Evolutionary conservation across 2,888 invertebrate genomes (phyloP).

Genomic region (Dasypolia templi): DNA sequence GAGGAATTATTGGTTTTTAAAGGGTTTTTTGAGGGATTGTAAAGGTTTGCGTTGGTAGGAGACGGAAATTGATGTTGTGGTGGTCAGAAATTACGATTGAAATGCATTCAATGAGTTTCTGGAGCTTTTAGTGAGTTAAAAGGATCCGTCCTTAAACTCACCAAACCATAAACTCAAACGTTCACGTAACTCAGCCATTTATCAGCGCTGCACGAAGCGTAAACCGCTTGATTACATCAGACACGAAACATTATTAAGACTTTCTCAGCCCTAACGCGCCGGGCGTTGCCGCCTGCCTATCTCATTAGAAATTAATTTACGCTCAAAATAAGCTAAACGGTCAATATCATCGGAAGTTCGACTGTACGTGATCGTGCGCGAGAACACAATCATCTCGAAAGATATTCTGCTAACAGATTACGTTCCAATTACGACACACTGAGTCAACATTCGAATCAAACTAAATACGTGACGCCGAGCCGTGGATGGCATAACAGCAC

Average conservation of each 20-base stretch:
- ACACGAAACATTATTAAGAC: conserved; percentile 71
- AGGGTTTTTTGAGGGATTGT: background rate
- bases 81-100: rapidly evolving
- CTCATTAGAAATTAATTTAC: conserved; percentile 85
- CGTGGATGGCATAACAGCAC: conserved; percentile 48
- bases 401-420: conserved; percentile 75
- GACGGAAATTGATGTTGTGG: background rate
- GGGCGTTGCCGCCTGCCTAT: conserved; percentile 68
- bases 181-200: conserved; percentile 9
- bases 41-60: background rate
- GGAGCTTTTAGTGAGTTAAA: background rate
- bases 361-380: conserved; percentile 67
- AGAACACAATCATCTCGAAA: conserved; percentile 67
- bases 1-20: conserved; percentile 9
- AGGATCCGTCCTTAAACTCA: too few species aligned
- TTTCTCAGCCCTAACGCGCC: conserved; percentile 72
- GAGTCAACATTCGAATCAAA: conserved; percentile 79
- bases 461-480: conserved; percentile 74
- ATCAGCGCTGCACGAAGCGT: conserved; percentile 49
- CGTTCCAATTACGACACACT: conserved; percentile 79
- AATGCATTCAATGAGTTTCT: background rate
- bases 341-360: conserved; percentile 60
- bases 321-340: conserved; percentile 69
- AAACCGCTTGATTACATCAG: conserved; percentile 63
- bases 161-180: conserved; percentile 7